Conservation (phyloP, 1,140 invertebrate species). For the Schlechtendalia chinensis region DNA sequence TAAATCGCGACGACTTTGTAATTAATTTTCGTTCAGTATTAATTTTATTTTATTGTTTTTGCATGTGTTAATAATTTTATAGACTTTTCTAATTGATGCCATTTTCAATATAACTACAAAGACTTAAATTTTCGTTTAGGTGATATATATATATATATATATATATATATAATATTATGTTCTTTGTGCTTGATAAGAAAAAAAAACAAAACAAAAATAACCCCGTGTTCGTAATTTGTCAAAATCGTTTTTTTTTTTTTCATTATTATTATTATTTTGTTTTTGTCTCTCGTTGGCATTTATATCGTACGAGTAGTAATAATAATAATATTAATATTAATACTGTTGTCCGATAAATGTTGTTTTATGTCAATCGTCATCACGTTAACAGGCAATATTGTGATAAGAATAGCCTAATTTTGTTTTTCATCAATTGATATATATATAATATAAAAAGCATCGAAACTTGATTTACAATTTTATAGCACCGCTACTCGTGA, state of each 20-base stretch:
- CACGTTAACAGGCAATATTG: slow-evolving; percentile 29
- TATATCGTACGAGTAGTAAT: slow-evolving; percentile 6
- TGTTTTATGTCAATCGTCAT: slow-evolving; percentile 24
- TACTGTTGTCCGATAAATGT: slow-evolving; percentile 22
- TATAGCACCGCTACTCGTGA: slow-evolving; percentile 23
- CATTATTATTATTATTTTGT: too few relatives aligned
- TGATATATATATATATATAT: too few relatives aligned
- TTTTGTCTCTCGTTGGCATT: slow-evolving; percentile 25
- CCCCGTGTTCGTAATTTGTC: slow-evolving; percentile 11
- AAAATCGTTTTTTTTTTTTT: slow-evolving; percentile 20
- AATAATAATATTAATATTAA: too few relatives aligned
- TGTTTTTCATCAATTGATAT: slow-evolving; percentile 4
- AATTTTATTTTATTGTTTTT: slow-evolving; percentile 44
- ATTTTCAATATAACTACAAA: slow-evolving; percentile 41
- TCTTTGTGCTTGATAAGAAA: slow-evolving; percentile 30
- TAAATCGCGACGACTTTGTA: slow-evolving; percentile 12
- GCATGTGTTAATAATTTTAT: slow-evolving; percentile 42
- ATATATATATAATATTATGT: slow-evolving; percentile 20
- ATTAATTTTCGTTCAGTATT: slow-evolving; percentile 37
- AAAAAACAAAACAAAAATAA: slow-evolving; percentile 11
- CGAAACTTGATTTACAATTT: slow-evolving; percentile 17
- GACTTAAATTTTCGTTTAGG: slow-evolving; percentile 35
- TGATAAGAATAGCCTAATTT: slow-evolving; percentile 37
- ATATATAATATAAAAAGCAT: background rate
- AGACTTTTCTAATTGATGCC: slow-evolving; percentile 39